Percentiles rank a stretch among this genome's conserved stretches.
phyloP scores from a whole-genome alignment of 2,888 invertebrate species.

The Cerastis rubricosa region DNA sequence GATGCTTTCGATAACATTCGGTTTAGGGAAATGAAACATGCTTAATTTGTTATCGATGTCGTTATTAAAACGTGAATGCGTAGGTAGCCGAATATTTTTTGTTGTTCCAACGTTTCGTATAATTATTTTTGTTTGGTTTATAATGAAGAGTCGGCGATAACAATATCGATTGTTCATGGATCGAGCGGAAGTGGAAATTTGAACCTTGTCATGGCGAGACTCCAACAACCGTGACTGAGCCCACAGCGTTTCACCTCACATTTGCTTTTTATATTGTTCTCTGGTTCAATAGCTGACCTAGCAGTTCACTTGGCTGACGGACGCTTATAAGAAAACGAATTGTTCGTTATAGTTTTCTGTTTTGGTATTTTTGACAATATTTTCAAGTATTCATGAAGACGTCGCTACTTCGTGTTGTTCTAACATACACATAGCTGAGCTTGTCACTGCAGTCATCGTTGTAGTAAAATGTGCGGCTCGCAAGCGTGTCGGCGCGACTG shows the following conservation, averaged over 20 bases:
- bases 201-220: constrained; percentile 84
- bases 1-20: constrained; percentile 74
- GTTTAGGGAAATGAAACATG: constrained; percentile 72
- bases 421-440: constrained; percentile 33
- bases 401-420: constrained; percentile 8
- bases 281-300: constrained; percentile 75
- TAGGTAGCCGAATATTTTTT: constrained; percentile 70
- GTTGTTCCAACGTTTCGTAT: constrained; percentile 73
- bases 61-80: constrained; percentile 70
- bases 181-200: constrained; percentile 87
- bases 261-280: constrained; percentile 81
- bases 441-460: constrained; percentile 74
- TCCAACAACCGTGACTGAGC: constrained; percentile 86
- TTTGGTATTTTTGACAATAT: not conserved
- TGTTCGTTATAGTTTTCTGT: constrained; percentile 16
- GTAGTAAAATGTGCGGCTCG: constrained; percentile 82
- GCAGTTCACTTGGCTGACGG: constrained; percentile 58
- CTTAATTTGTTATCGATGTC: constrained; percentile 70
- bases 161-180: constrained; percentile 88
- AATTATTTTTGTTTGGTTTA: constrained; percentile 84
- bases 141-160: constrained; percentile 84
- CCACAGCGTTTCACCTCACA: constrained; percentile 84
- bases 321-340: constrained; percentile 52
- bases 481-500: constrained; percentile 86
- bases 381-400: not conserved